phyloP scores from a whole-genome alignment of 2,797 vertebrate species.

The Sebastolobus altivelis region DNA sequence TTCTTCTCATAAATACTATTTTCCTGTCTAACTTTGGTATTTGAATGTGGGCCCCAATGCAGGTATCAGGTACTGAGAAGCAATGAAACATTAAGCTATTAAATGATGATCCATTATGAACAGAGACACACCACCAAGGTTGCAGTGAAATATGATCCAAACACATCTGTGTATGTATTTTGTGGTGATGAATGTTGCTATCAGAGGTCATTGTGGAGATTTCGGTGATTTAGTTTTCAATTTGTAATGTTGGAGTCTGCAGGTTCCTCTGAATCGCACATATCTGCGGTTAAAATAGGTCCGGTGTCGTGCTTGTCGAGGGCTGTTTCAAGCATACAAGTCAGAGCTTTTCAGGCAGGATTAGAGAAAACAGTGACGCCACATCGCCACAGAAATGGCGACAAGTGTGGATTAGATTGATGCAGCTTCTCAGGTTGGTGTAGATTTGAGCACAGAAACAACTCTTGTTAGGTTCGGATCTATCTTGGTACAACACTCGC shows the following conservation, averaged over 20 bases:
- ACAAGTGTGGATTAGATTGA: background rate
- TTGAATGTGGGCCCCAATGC: constrained; percentile 53
- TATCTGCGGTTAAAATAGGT: background rate
- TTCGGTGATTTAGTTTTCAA: background rate
- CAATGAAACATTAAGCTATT: constrained; percentile 42
- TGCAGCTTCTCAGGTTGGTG: background rate
- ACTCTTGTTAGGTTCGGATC: background rate
- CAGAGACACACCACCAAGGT: constrained; percentile 23
- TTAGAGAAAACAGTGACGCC: background rate
- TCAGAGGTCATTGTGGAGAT: background rate
- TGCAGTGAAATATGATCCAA: constrained; percentile 32
- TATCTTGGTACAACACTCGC: background rate
- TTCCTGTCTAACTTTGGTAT: constrained; percentile 27
- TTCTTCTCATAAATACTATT: constrained; percentile 38
- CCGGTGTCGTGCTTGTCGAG: background rate
- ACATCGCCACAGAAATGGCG: background rate
- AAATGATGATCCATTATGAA: constrained; percentile 44
- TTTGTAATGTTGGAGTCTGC: background rate
- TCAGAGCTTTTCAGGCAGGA: constrained; percentile 11
- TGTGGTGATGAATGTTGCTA: constrained; percentile 13
- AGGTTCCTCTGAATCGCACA: constrained; percentile 9
- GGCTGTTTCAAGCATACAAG: background rate
- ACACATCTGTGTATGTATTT: background rate
- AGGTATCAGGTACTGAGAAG: constrained; percentile 57
- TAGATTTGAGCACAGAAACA: background rate